Evolutionary conservation across 2,888 invertebrate genomes (phyloP).

Genomic region (Clitarchus hookeri): DNA sequence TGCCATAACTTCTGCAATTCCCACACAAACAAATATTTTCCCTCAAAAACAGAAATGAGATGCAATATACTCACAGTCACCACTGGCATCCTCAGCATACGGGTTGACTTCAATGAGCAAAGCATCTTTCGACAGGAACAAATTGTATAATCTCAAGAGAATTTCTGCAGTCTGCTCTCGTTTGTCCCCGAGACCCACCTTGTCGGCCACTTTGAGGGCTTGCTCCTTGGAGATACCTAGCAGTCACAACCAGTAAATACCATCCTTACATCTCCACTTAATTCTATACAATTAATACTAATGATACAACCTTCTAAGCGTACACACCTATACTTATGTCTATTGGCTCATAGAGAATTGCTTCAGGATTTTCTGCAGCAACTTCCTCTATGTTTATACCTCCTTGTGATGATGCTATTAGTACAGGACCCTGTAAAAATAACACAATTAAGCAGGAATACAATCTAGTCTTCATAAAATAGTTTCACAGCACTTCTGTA

Average conservation of each 20-base stretch:
- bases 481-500: slow-evolving; percentile 17
- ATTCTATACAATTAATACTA: neutral
- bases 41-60: neutral
- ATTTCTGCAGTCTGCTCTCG: slow-evolving; percentile 73
- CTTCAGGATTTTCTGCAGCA: slow-evolving; percentile 88
- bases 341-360: slow-evolving; percentile 89
- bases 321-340: slow-evolving; percentile 75
- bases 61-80: slow-evolving; percentile 64
- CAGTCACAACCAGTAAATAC: slow-evolving; percentile 4
- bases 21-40: no score
- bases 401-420: slow-evolving; percentile 94
- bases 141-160: slow-evolving; percentile 79
- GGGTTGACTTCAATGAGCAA: slow-evolving; percentile 93
- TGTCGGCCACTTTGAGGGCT: slow-evolving; percentile 70
- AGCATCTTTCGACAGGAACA: slow-evolving; percentile 89
- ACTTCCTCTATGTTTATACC: slow-evolving; percentile 97
- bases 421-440: slow-evolving; percentile 79
- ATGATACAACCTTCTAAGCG: neutral
- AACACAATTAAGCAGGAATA: slow-evolving; percentile 15
- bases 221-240: slow-evolving; percentile 69
- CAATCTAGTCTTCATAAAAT: neutral
- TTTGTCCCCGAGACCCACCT: slow-evolving; percentile 74
- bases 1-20: no score
- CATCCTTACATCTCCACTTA: neutral
- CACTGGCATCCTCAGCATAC: slow-evolving; percentile 87